Conservation (phyloP, 2,113 vertebrate species). For the Aptenodytes forsteri region DNA sequence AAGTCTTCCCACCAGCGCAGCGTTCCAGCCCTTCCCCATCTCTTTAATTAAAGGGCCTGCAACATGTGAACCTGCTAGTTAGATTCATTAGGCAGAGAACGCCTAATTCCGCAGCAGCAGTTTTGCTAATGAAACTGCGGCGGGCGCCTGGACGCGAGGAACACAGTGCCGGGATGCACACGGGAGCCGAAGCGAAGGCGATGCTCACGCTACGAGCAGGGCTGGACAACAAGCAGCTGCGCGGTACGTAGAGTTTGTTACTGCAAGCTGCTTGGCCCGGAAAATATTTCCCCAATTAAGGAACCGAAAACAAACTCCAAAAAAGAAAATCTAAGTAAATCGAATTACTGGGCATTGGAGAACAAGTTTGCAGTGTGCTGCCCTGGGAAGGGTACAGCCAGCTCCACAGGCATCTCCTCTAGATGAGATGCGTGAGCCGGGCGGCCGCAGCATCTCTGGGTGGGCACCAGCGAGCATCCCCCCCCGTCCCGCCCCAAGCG, state of each 20-base stretch:
- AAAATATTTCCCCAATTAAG: constrained; percentile 10
- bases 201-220: fast-evolving
- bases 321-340: background rate
- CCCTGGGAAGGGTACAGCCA: background rate
- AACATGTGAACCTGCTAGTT: constrained; percentile 58
- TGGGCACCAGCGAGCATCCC: background rate
- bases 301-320: background rate
- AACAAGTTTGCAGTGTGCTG: background rate
- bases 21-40: constrained; percentile 37
- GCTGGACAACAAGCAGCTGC: background rate
- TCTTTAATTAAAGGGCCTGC: constrained; percentile 70
- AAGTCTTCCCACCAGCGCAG: constrained; percentile 7
- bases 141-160: background rate
- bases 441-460: fast-evolving
- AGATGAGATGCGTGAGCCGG: fast-evolving
- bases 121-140: constrained; percentile 39
- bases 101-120: constrained; percentile 49
- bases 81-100: constrained; percentile 61
- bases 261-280: background rate
- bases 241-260: background rate
- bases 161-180: fast-evolving
- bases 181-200: background rate
- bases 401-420: fast-evolving
- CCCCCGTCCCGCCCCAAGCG: background rate
- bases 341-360: background rate